Base-by-base conservation (phyloP, 2,888 invertebrate genomes). In the Germaria angustata region DNA sequence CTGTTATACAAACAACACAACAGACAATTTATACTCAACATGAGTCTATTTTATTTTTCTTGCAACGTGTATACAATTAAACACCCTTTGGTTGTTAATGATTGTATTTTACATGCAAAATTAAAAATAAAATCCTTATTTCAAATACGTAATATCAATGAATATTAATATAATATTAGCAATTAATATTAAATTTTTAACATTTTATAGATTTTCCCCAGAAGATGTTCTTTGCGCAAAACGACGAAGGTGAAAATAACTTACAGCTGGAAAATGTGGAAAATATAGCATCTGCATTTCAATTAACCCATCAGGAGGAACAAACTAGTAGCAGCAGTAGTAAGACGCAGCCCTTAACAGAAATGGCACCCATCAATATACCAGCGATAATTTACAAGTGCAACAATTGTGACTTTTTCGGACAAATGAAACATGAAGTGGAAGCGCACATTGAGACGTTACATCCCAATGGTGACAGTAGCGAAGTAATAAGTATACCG, bases 331-430 rank as follows among this genome's bases (percentile, higher is more conserved):
- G n/a, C n/a, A 68, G 46, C 28, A 69, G 8, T 15, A 41, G 9
- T 24, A 65, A 59, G 11, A 2, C 41, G 8, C n/a, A 28, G 8
- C 13, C 41, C 20, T 17, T 6, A 32, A 24, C 22, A 53, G 77
- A 79, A 65, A 44, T 53, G 5, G n/a, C n/a, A 11, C 20, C 32
- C 5, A 63, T 15, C 34, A 63, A 73, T 49, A 49, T 84, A 55
- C 85, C 85, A 15, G 22, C 80, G 17, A 77, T 89, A 13, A 88
- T 91, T 22, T 90, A 88, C 53, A 91, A 91, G 81, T 91, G 91
- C 81, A 91, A 89, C 80, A 87, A 87, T 59, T 91, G 91, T 85
- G 91, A 91, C 80, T 90, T 88, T 84, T 90, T 91, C 84, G 88
- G 88, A 24, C 90, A 91, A 85, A 85, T 87, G 0, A 90, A 89